These are phyloP conservation scores for Sweltsa coloradensis DNA, from an alignment of 1,140 invertebrate genomes.

Conservation along the genomic window DNA sequence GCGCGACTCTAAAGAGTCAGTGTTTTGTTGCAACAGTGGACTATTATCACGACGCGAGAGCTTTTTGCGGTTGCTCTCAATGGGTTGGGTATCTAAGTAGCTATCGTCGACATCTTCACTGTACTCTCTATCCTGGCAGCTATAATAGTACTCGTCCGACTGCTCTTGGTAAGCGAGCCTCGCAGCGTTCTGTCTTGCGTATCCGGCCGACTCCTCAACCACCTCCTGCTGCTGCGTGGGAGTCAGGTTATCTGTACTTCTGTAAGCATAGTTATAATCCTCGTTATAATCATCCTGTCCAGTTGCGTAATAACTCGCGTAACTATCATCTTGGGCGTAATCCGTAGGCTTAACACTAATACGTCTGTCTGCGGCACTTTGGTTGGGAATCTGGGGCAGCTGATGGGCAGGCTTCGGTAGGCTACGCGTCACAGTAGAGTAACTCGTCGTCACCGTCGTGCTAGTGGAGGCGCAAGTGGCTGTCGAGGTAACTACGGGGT, in stretches of 20 bases:
- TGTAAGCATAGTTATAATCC: conserved; percentile 56
- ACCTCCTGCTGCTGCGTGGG: conserved; percentile 15
- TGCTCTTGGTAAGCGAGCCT: conserved; percentile 23
- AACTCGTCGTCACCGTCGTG: conserved; percentile 22
- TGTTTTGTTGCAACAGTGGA: conserved; percentile 34
- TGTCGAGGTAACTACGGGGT: conserved; percentile 19
- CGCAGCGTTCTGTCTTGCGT: conserved; percentile 21
- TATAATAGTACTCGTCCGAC: conserved; percentile 32
- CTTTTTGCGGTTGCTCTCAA: no score
- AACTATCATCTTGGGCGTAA: conserved; percentile 21
- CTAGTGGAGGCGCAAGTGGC: conserved; percentile 21
- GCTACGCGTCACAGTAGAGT: neutral
- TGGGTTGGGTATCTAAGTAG: no score
- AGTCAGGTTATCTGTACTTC: conserved; percentile 44
- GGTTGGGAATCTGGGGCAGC: no score
- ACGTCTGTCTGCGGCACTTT: no score
- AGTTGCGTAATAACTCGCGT: conserved; percentile 32
- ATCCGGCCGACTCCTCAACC: conserved; percentile 13
- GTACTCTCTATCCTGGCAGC: conserved; percentile 28
- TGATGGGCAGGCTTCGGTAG: conserved; percentile 19
- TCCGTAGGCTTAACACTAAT: no score
- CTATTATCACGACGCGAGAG: conserved; percentile 14
- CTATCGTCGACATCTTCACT: conserved; percentile 15
- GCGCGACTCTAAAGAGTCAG: conserved; percentile 39
- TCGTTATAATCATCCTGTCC: conserved; percentile 53